These are phyloP conservation scores for Prionailurus viverrinus DNA, from an alignment of 2,113 vertebrate species.

Conservation along the genomic window DNA sequence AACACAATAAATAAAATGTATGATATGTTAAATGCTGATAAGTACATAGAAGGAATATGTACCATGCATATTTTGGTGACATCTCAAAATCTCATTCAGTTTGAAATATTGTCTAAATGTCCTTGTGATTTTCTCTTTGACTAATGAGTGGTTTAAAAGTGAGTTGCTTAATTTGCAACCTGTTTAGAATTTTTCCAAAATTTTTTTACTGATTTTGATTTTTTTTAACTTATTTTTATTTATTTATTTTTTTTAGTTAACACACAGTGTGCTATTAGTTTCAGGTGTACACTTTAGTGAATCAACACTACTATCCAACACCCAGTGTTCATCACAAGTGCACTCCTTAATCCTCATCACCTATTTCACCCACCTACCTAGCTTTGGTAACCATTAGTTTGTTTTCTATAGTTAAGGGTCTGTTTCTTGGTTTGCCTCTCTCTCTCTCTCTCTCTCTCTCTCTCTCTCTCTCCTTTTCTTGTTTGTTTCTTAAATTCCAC, in stretches of 20 bases:
- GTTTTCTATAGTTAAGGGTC: background rate
- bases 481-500: background rate
- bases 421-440: background rate
- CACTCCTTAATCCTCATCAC: background rate
- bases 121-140: background rate
- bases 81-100: background rate
- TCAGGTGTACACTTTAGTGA: background rate
- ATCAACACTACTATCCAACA: background rate
- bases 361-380: background rate
- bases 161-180: background rate
- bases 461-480: background rate
- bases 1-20: background rate
- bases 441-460: background rate
- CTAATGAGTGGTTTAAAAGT: background rate
- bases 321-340: background rate
- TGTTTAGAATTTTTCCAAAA: background rate
- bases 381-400: background rate
- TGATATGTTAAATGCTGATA: background rate
- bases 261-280: background rate
- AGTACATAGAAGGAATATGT: background rate
- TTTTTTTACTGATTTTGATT: background rate
- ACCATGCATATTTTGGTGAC: background rate
- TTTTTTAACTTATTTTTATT: background rate
- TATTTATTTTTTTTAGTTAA: background rate
- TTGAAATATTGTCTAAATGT: conserved; percentile 21